Conservation (phyloP, 2,113 vertebrate species). For the Sinocyclocheilus maitianheensis region DNA sequence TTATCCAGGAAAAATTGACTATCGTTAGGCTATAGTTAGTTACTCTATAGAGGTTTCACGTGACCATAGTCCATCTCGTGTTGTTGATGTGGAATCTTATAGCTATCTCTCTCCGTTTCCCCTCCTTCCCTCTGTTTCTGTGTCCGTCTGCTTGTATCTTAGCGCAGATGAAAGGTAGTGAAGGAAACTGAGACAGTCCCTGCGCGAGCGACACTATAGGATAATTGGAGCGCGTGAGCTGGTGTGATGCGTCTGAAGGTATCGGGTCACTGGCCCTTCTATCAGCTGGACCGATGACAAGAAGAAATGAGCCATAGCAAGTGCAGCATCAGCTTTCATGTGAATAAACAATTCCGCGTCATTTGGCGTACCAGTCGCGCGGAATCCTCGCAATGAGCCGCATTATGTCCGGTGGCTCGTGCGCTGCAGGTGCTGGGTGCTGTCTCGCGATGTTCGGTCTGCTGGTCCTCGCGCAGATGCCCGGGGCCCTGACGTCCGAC, state of each 20-base stretch:
- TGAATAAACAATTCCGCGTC: background rate
- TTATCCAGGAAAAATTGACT: too few species aligned
- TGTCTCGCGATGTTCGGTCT: constrained; percentile 11
- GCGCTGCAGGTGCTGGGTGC: background rate
- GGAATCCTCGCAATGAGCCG: background rate
- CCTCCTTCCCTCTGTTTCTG: background rate
- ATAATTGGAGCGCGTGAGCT: constrained; percentile 8
- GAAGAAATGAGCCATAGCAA: background rate
- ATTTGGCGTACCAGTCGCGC: background rate
- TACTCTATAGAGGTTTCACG: background rate
- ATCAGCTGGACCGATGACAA: background rate
- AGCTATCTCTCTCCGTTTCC: background rate
- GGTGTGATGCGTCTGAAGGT: background rate
- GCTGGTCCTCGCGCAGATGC: background rate
- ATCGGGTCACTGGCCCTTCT: constrained; percentile 19
- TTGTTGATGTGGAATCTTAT: background rate
- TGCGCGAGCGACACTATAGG: background rate
- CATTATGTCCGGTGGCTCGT: background rate
- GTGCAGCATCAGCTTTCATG: constrained; percentile 6
- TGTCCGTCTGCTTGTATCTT: constrained; percentile 13
- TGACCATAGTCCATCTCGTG: background rate
- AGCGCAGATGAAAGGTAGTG: background rate
- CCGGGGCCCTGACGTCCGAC: background rate
- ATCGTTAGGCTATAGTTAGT: too few species aligned
- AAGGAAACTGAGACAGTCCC: background rate